Percentiles rank a stretch among this genome's conserved stretches.
phyloP scores from a whole-genome alignment of 2,888 invertebrate genomes.

The Ophion obscuratus region DNA sequence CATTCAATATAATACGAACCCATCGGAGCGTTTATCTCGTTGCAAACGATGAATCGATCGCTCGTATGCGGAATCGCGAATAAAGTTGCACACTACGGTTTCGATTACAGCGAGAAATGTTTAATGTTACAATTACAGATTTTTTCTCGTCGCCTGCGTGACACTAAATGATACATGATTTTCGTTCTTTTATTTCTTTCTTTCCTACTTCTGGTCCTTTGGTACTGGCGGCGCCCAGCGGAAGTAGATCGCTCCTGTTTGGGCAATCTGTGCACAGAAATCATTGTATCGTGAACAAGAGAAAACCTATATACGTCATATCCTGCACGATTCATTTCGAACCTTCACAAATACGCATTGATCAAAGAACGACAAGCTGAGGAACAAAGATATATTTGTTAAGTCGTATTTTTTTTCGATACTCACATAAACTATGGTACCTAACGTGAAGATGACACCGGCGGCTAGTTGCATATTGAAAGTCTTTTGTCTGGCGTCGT shows the following conservation, averaged over 20 bases:
- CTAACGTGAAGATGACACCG: constrained; percentile 84
- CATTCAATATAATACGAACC: no score
- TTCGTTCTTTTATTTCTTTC: constrained; percentile 24
- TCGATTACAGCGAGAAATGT: constrained; percentile 36
- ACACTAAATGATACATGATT: constrained; percentile 51
- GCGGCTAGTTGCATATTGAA: constrained; percentile 88
- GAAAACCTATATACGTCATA: not conserved
- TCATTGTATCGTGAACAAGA: not conserved
- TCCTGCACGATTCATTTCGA: not conserved
- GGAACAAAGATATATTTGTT: not conserved
- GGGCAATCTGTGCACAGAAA: constrained; percentile 16
- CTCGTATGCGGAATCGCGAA: no score
- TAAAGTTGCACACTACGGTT: constrained; percentile 23
- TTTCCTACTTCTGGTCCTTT: constrained; percentile 29
- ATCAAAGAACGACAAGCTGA: not conserved
- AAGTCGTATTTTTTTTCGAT: not conserved
- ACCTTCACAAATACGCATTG: not conserved
- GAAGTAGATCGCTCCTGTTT: constrained; percentile 58
- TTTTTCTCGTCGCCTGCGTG: constrained; percentile 38
- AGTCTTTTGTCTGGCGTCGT: constrained; percentile 88
- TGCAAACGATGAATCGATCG: no score
- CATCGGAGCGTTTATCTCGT: no score
- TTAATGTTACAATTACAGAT: constrained; percentile 37
- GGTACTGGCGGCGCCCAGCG: constrained; percentile 59
- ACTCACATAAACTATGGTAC: constrained; percentile 85